These are phyloP conservation scores for Mystacides longicornis DNA, from an alignment of 2,888 invertebrate species.

Conservation along the genomic window DNA sequence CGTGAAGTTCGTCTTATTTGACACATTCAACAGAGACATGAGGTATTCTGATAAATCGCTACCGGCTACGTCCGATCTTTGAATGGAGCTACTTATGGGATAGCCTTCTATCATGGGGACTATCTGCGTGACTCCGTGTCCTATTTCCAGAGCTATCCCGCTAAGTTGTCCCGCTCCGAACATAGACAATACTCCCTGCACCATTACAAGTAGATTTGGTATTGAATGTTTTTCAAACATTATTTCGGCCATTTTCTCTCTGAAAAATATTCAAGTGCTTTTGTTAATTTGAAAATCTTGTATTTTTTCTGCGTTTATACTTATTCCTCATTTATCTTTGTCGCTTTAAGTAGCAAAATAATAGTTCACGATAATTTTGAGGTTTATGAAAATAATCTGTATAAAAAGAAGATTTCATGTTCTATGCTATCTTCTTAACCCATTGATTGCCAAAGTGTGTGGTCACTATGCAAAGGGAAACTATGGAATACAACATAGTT, in stretches of 20 bases:
- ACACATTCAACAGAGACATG: background rate
- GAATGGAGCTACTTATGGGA: background rate
- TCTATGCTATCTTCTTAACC: no score
- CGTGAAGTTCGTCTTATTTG: background rate
- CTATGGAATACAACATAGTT: no score
- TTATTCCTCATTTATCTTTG: no score
- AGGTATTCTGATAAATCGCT: background rate
- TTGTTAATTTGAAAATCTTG: no score
- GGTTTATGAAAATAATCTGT: no score
- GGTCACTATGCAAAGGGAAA: no score
- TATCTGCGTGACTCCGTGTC: background rate
- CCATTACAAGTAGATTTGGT: background rate
- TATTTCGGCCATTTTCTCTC: background rate
- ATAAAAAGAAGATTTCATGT: no score
- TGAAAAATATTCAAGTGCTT: background rate
- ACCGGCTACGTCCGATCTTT: background rate
- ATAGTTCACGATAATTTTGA: no score
- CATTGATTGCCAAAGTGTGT: no score
- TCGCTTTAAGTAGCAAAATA: no score
- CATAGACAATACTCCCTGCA: background rate
- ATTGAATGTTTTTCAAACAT: background rate
- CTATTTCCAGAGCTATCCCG: background rate
- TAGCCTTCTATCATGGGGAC: background rate
- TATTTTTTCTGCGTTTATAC: no score
- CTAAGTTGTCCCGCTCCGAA: background rate